These are phyloP conservation scores for Whitmania pigra DNA, from an alignment of 1,140 invertebrate genomes.

Conservation along the genomic window DNA sequence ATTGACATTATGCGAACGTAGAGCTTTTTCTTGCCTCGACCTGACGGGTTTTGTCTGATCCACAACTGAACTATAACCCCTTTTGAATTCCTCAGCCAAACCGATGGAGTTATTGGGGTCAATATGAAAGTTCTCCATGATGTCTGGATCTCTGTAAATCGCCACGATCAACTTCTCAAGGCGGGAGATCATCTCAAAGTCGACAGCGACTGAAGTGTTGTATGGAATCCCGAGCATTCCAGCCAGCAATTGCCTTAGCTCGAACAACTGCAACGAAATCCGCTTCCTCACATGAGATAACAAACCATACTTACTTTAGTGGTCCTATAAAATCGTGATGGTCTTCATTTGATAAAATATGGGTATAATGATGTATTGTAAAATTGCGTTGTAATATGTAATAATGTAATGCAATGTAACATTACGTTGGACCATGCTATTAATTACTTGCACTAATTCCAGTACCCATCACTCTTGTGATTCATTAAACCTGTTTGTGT, in stretches of 20 bases:
- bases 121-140: constrained; percentile 31
- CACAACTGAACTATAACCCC: neutral
- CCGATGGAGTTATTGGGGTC: constrained; percentile 3
- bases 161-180: constrained; percentile 41
- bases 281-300: no score
- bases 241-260: constrained; percentile 39
- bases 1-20: neutral
- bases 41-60: neutral
- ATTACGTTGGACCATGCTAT: no score
- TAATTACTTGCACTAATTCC: no score
- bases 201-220: constrained; percentile 39
- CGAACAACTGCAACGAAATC: constrained; percentile 35
- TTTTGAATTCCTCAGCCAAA: constrained; percentile 11
- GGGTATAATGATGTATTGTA: no score
- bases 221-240: constrained; percentile 42
- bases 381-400: no score
- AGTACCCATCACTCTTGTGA: no score
- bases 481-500: constrained; percentile 36
- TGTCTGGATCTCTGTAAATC: constrained; percentile 35
- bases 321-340: no score
- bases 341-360: no score
- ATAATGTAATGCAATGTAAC: no score
- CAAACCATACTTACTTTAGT: no score
- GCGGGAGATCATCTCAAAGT: constrained; percentile 43
- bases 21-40: neutral